phyloP scores from a whole-genome alignment of 2,113 vertebrate genomes.

The Bagarius yarrelli region DNA sequence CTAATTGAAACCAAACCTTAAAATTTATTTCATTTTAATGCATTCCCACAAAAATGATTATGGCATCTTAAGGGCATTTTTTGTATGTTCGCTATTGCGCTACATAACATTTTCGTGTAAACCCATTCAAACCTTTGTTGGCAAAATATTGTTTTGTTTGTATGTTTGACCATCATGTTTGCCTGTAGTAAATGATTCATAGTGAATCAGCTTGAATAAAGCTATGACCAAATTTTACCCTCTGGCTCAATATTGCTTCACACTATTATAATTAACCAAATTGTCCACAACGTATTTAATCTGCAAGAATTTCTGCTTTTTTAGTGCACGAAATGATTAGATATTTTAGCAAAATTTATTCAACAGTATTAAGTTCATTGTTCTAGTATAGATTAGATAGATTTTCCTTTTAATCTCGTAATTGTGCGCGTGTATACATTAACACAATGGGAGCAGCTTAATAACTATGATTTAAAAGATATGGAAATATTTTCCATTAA shows the following conservation, averaged over 20 bases:
- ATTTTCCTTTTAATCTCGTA: not conserved
- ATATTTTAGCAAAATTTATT: not conserved
- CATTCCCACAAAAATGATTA: too few species aligned
- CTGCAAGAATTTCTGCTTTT: not conserved
- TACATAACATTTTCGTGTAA: too few species aligned
- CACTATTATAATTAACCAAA: constrained; percentile 1
- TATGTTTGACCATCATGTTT: not conserved
- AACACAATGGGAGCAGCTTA: not conserved
- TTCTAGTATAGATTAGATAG: not conserved
- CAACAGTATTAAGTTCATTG: not conserved
- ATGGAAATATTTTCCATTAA: not conserved
- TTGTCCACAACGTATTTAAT: not conserved
- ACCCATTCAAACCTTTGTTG: too few species aligned
- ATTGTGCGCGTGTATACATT: not conserved
- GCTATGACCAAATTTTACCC: not conserved
- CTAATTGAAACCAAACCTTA: too few species aligned
- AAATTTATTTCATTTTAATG: too few species aligned
- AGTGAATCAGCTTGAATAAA: not conserved
- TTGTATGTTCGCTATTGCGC: too few species aligned
- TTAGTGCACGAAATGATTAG: not conserved
- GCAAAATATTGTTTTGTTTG: not conserved
- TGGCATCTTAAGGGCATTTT: too few species aligned
- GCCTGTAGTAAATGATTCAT: not conserved
- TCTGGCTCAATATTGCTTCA: not conserved
- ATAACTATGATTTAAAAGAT: not conserved